Conservation (phyloP, 2,888 invertebrate genomes). For the Lissonota sp. region DNA sequence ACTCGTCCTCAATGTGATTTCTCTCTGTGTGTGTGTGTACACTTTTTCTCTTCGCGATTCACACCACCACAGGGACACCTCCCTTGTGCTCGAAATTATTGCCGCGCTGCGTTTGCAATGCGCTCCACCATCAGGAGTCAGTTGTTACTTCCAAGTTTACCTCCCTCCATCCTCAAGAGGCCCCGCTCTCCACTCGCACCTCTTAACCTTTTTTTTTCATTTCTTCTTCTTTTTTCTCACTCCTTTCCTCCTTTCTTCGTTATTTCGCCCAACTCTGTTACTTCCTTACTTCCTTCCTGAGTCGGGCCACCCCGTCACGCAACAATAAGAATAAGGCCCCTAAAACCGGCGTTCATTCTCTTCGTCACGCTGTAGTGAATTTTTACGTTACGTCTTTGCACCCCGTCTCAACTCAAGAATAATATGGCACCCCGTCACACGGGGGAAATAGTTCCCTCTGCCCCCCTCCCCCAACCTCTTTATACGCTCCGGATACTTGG, state of each 20-base stretch:
- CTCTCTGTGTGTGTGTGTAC: conserved; percentile 2
- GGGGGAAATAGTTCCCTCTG: conserved; percentile 45
- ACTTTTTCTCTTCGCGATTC: conserved; percentile 8
- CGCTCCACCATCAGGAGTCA: conserved; percentile 58
- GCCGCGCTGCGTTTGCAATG: conserved; percentile 31
- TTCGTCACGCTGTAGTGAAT: conserved; percentile 48
- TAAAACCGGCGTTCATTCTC: conserved; percentile 4
- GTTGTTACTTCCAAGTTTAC: conserved; percentile 43
- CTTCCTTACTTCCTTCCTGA: conserved; percentile 73
- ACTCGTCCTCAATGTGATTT: conserved; percentile 43
- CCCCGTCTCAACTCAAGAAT: background rate
- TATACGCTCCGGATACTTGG: conserved; percentile 37
- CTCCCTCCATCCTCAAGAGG: background rate
- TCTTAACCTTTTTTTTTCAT: conserved; percentile 46
- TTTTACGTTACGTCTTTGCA: conserved; percentile 21
- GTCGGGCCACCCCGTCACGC: conserved; percentile 72
- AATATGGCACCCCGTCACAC: background rate
- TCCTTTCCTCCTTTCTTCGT: conserved; percentile 59
- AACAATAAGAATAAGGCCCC: conserved; percentile 78
- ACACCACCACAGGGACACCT: conserved; percentile 27
- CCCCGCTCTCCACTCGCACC: conserved; percentile 46
- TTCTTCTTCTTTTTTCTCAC: conserved; percentile 1
- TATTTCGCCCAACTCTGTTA: conserved; percentile 56
- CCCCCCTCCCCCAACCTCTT: background rate
- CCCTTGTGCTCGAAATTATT: conserved; percentile 51